phyloP scores from a whole-genome alignment of 2,797 vertebrate genomes.

The Scolopax bukidnonensis region DNA sequence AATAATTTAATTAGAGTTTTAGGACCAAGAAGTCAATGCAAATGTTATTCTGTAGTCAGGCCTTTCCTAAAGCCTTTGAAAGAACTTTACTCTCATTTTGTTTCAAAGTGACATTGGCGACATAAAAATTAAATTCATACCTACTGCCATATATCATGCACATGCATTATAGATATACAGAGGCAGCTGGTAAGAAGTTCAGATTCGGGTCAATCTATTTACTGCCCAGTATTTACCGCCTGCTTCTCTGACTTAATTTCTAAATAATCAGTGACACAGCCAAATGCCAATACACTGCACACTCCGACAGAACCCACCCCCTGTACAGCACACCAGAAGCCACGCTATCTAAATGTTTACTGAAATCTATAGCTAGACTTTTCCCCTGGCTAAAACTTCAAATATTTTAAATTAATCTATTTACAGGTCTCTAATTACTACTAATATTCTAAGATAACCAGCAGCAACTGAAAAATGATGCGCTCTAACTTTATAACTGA shows the following conservation, averaged over 20 bases:
- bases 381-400: background rate
- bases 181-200: constrained; percentile 20
- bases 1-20: constrained; percentile 74
- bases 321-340: background rate
- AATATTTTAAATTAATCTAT: background rate
- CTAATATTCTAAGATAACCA: background rate
- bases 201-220: constrained; percentile 22
- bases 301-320: background rate
- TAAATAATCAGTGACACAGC: background rate
- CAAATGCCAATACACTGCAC: background rate
- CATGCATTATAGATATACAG: background rate
- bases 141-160: background rate
- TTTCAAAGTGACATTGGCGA: constrained; percentile 52
- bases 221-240: background rate
- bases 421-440: background rate
- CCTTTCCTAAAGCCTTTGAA: constrained; percentile 44
- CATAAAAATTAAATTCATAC: background rate
- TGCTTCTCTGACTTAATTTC: background rate
- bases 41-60: constrained; percentile 51
- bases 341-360: background rate
- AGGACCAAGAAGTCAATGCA: constrained; percentile 62
- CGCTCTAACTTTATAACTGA: background rate
- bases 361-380: background rate
- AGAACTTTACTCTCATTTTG: constrained; percentile 22
- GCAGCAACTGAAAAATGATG: background rate